A percentile compares a stretch with the other conserved stretches of the same genome.
These are phyloP conservation scores for Phaethornis superciliosus DNA, from an alignment of 2,113 vertebrate genomes.

Conservation along the genomic window DNA sequence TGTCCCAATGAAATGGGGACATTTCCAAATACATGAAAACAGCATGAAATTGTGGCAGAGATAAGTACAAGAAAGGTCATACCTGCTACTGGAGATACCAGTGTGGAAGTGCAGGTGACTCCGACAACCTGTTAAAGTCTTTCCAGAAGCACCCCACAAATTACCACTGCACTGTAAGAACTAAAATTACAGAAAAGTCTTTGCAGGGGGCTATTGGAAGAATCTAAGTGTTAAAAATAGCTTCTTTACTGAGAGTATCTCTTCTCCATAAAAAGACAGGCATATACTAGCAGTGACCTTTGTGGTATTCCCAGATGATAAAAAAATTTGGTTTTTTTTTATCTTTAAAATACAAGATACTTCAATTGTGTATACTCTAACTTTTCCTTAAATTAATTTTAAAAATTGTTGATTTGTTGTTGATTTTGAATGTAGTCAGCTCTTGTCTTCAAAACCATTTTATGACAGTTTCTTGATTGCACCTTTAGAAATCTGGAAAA, in stretches of 20 bases:
- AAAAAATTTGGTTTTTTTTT: background rate
- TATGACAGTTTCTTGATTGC: background rate
- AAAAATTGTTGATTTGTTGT: background rate
- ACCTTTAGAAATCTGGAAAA: background rate
- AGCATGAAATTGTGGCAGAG: background rate
- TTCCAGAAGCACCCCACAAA: background rate
- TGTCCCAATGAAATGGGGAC: background rate
- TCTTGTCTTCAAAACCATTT: background rate
- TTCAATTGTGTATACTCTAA: background rate
- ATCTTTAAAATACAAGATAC: background rate
- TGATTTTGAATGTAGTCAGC: background rate
- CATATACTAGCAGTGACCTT: background rate
- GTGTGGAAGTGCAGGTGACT: background rate
- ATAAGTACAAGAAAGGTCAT: background rate
- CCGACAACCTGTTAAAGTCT: background rate
- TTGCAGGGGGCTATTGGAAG: background rate
- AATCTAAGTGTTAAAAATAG: background rate
- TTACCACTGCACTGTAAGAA: background rate
- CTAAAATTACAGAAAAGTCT: background rate
- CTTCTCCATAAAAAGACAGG: background rate
- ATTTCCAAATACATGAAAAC: background rate
- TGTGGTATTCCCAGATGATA: background rate
- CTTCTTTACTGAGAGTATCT: background rate
- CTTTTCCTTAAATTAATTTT: background rate
- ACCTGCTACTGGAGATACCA: background rate